Evolutionary conservation across 2,113 vertebrate genomes (phyloP).

Genomic region (Oriolus oriolus): DNA sequence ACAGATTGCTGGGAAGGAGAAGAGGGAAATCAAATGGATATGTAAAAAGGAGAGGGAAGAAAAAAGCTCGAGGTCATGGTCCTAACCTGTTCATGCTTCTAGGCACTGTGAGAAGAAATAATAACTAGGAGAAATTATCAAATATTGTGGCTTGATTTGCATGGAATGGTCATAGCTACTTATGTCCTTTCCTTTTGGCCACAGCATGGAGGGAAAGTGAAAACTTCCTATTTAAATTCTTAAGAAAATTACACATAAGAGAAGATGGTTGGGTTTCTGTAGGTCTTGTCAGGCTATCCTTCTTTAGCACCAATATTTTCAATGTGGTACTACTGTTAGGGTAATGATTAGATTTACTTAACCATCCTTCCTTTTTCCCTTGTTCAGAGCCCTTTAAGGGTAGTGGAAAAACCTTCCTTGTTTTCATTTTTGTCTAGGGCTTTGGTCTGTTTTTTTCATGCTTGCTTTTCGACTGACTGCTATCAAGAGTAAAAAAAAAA

Average conservation of each 20-base stretch:
- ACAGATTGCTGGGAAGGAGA: constrained; percentile 80
- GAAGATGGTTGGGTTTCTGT: neutral
- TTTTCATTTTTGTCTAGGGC: neutral
- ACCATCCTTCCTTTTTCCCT: neutral
- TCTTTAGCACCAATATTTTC: neutral
- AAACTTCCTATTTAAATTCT: neutral
- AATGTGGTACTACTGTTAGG: neutral
- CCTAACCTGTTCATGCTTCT: neutral
- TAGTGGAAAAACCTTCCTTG: neutral
- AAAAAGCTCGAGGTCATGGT: neutral
- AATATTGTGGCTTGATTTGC: neutral
- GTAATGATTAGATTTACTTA: neutral
- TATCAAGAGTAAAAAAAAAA: neutral
- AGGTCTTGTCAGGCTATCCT: neutral
- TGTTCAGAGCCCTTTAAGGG: neutral
- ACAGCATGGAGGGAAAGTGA: neutral
- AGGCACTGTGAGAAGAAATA: neutral
- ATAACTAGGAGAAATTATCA: neutral
- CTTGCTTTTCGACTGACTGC: neutral
- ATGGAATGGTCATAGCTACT: neutral
- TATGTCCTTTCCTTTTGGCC: neutral
- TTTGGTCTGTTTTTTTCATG: neutral
- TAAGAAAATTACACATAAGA: neutral
- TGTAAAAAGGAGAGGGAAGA: neutral
- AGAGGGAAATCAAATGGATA: neutral